Percentiles rank a stretch among this genome's conserved stretches.
Evolutionary conservation across 23 tunicate species (phyloP).

Genomic region (Phallusia fumigata): DNA sequence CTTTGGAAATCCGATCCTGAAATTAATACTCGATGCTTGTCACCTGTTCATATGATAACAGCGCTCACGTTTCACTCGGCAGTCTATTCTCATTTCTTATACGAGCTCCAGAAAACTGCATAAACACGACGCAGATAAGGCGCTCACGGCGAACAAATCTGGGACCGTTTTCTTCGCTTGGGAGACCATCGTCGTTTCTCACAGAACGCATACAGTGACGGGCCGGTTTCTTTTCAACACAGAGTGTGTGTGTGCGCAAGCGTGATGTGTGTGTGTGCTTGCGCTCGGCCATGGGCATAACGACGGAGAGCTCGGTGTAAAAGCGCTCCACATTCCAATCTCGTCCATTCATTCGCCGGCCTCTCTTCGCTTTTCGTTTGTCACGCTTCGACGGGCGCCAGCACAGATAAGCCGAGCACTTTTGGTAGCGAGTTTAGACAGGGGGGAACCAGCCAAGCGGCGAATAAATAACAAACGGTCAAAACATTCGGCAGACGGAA

Average conservation of each 20-base stretch:
- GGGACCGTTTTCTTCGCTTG: neutral
- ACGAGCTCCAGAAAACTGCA: neutral
- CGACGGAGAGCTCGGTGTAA: neutral
- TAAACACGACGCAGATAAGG: neutral
- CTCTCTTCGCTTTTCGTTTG: constrained; percentile 1
- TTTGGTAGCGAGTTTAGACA: too few relatives aligned
- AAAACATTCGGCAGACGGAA: too few relatives aligned
- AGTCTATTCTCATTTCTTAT: neutral
- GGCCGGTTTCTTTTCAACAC: neutral
- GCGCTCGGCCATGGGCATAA: constrained; percentile 16
- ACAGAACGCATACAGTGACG: neutral
- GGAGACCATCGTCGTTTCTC: neutral
- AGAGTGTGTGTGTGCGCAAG: constrained; percentile 16
- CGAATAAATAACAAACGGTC: too few relatives aligned
- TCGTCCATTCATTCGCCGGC: constrained; percentile 20
- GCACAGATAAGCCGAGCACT: too few relatives aligned
- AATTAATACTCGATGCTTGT: neutral
- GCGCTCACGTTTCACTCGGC: neutral
- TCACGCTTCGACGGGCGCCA: neutral
- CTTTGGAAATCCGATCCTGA: neutral
- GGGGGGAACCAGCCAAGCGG: too few relatives aligned
- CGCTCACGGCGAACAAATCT: neutral
- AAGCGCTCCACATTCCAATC: constrained; percentile 17
- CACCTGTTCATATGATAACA: neutral
- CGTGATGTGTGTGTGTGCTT: neutral